Conservation (phyloP, 2,888 invertebrate genomes). For the Spatulosminthurus flaviceps region DNA sequence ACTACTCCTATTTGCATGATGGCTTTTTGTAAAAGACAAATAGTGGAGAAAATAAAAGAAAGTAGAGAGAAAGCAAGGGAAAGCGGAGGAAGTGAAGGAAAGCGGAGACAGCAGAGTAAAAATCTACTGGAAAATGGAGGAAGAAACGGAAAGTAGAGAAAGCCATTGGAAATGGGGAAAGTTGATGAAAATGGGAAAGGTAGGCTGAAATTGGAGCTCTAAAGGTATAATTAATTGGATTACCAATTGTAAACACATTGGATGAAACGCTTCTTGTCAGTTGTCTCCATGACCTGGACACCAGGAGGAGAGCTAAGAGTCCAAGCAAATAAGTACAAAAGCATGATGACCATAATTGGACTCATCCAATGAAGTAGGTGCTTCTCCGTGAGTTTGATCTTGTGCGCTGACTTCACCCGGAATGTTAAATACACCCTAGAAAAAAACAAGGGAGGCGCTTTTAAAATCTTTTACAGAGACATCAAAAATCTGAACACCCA, state of each 20-base stretch:
- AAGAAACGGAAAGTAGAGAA: too few species aligned
- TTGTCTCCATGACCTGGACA: constrained; percentile 81
- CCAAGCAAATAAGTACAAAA: constrained; percentile 90
- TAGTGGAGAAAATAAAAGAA: too few species aligned
- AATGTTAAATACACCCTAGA: constrained; percentile 88
- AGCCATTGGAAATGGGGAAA: too few species aligned
- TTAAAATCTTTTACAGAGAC: background rate
- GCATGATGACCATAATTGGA: constrained; percentile 74
- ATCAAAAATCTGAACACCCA: background rate
- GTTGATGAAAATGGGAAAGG: too few species aligned
- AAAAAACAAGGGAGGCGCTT: constrained; percentile 53
- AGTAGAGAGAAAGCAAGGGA: too few species aligned
- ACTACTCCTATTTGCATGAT: too few species aligned
- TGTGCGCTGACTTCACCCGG: constrained; percentile 91
- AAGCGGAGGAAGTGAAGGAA: too few species aligned
- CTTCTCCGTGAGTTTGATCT: constrained; percentile 90
- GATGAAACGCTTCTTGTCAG: constrained; percentile 81
- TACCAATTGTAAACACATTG: constrained; percentile 94
- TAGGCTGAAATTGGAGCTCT: too few species aligned
- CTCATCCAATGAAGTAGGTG: constrained; percentile 93
- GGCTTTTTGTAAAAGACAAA: too few species aligned
- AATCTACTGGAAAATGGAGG: too few species aligned
- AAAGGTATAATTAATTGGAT: constrained; percentile 68
- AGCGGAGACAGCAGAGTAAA: too few species aligned
- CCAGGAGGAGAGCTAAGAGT: constrained; percentile 86